Conservation (phyloP, 2,888 invertebrate species). For the Andrena bucephala region DNA sequence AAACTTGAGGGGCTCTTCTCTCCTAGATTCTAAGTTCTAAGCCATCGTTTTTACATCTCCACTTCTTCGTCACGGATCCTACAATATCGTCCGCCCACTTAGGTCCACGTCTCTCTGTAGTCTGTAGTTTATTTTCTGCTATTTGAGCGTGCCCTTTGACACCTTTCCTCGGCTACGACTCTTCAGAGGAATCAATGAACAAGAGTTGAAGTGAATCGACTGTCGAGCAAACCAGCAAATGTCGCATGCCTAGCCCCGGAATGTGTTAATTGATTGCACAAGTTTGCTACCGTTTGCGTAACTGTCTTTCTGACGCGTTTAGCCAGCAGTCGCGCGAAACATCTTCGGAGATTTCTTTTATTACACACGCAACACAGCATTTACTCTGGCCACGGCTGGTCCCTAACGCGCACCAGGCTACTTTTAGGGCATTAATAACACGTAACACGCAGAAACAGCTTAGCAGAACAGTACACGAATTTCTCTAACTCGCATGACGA, state of each 20-base stretch:
- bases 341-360: constrained; percentile 22
- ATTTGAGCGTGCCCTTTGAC: not conserved
- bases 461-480: constrained; percentile 56
- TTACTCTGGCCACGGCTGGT: constrained; percentile 6
- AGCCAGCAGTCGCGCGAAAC: not conserved
- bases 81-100: constrained; percentile 13
- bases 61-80: not conserved
- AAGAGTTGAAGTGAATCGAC: no score
- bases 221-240: no score
- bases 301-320: constrained; percentile 2
- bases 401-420: constrained; percentile 30
- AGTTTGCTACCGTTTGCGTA: not conserved
- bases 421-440: constrained; percentile 37
- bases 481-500: constrained; percentile 74
- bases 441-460: constrained; percentile 58
- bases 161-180: constrained; percentile 16
- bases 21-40: not conserved
- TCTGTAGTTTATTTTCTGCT: not conserved
- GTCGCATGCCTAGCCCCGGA: not conserved
- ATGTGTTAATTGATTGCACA: constrained; percentile 10
- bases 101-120: not conserved
- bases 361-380: constrained; percentile 13
- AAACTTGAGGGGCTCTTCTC: not conserved
- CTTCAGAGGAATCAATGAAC: not conserved
- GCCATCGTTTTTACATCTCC: not conserved